Evolutionary conservation across 2,797 vertebrate species (phyloP).

Genomic region (Odontamblyopus rebecca): DNA sequence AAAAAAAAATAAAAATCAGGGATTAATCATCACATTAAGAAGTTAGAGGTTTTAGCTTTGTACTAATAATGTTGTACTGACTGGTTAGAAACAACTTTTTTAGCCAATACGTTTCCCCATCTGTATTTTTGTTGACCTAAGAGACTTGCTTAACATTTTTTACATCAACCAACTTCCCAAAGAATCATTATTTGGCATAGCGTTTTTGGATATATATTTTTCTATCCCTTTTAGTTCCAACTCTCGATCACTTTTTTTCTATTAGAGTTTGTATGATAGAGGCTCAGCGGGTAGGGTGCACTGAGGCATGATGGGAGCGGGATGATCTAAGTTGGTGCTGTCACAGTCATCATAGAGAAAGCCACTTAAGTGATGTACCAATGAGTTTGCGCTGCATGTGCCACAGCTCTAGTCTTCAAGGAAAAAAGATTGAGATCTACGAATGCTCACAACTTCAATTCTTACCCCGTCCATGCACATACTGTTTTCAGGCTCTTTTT

Average conservation of each 20-base stretch:
- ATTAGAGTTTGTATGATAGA: constrained; percentile 13
- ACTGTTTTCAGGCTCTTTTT: constrained; percentile 27
- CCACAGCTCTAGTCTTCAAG: constrained; percentile 34
- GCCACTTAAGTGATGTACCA: constrained; percentile 31
- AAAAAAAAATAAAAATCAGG: too few species aligned
- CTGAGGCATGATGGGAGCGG: constrained; percentile 19
- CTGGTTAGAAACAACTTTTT: neutral
- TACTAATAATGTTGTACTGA: too few species aligned
- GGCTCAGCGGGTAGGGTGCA: constrained; percentile 24
- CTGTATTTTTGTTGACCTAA: neutral
- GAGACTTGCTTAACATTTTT: neutral
- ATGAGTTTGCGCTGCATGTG: constrained; percentile 33
- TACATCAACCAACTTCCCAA: neutral
- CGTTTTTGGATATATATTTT: neutral
- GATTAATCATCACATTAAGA: too few species aligned
- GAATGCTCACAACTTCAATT: constrained; percentile 28
- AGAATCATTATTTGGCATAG: neutral
- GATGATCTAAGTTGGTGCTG: constrained; percentile 29
- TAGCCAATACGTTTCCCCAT: neutral
- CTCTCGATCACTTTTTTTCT: constrained; percentile 18
- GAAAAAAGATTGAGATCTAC: constrained; percentile 38
- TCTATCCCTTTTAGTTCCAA: constrained; percentile 17
- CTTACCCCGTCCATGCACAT: constrained; percentile 22
- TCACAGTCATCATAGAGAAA: constrained; percentile 32
- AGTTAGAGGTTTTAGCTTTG: too few species aligned